Evolutionary conservation across 2,888 invertebrate genomes (phyloP).

Genomic region (Drosophila anceps): DNA sequence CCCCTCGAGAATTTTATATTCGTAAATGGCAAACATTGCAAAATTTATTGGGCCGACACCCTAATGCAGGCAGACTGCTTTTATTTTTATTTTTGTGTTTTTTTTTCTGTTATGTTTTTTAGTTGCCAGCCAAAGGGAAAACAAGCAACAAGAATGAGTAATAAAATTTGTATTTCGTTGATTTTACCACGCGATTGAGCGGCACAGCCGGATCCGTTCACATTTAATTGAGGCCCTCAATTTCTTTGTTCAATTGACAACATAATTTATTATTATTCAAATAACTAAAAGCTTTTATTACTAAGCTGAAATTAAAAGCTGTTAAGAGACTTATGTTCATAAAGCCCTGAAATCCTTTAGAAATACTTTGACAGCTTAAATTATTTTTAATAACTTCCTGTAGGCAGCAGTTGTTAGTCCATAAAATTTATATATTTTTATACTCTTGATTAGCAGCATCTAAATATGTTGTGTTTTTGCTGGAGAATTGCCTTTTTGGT

Average conservation of each 20-base stretch:
- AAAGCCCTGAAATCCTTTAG: not conserved
- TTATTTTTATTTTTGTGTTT: no score
- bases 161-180: constrained; percentile 64
- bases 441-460: not conserved
- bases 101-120: constrained; percentile 33
- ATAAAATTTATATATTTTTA: not conserved
- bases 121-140: constrained; percentile 36
- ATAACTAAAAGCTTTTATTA: not conserved
- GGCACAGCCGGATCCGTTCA: constrained; percentile 18
- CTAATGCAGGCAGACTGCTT: constrained; percentile 47
- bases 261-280: not conserved
- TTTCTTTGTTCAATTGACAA: constrained; percentile 12
- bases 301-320: not conserved
- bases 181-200: constrained; percentile 71
- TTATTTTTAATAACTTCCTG: not conserved
- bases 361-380: not conserved
- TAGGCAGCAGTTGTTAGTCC: no score
- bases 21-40: constrained; percentile 35
- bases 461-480: no score
- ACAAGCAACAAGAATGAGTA: constrained; percentile 60
- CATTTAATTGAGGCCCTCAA: constrained; percentile 20
- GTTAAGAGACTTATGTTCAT: not conserved
- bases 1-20: constrained; percentile 1
- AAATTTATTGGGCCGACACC: constrained; percentile 70
- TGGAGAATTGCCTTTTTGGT: no score